Evolutionary conservation across 2,113 vertebrate species (phyloP).

Genomic region (Eubucco bourcierii): DNA sequence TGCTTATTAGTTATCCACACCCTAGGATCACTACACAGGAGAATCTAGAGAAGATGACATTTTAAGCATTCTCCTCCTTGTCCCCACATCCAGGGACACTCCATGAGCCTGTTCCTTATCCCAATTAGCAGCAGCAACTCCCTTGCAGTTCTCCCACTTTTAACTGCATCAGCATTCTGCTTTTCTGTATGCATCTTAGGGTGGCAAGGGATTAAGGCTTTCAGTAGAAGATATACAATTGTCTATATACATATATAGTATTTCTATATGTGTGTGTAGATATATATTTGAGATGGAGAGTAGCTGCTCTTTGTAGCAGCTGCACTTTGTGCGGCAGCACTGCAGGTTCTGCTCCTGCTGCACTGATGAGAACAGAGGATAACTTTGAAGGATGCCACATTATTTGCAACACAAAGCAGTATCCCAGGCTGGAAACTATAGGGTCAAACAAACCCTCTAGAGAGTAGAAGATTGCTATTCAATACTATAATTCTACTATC

Average conservation of each 20-base stretch:
- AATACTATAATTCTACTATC: too few species aligned
- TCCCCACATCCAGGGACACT: too few species aligned
- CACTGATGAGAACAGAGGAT: accelerated
- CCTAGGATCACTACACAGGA: not conserved
- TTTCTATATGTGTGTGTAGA: too few species aligned
- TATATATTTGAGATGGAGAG: too few species aligned
- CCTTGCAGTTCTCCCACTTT: not conserved
- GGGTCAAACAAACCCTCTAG: too few species aligned
- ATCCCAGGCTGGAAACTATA: too few species aligned
- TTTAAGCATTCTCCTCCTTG: not conserved
- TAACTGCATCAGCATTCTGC: not conserved
- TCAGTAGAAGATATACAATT: not conserved
- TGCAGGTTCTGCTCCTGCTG: not conserved
- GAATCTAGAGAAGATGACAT: not conserved
- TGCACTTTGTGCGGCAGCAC: not conserved
- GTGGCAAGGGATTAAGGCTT: not conserved
- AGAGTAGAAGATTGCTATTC: too few species aligned
- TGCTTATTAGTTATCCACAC: not conserved
- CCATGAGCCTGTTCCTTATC: not conserved
- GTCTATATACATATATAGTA: too few species aligned
- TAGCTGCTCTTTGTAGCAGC: not conserved
- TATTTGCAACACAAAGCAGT: not conserved
- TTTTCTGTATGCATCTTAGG: not conserved
- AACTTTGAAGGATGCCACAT: not conserved
- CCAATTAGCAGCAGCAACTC: not conserved